Evolutionary conservation across 2,888 invertebrate species (phyloP), one percentile per base, ranked within the genome.

Genomic region (Phortica okadai): DNA sequence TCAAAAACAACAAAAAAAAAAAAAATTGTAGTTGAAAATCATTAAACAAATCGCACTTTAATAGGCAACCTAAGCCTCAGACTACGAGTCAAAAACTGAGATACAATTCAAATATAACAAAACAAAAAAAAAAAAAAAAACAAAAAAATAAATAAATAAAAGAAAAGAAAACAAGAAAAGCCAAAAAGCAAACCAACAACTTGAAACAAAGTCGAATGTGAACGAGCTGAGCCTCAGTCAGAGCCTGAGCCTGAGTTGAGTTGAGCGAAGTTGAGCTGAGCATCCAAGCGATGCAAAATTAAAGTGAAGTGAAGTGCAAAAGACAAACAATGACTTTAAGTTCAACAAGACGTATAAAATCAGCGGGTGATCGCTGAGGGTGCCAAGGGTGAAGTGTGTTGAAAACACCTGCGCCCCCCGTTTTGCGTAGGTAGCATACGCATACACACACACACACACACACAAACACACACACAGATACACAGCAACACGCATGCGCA

Each of bases 41-140:
- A 88, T 86, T 89, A 89, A 89, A 89, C 88, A 89, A 90, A 90
- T 90, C 89, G 89, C 88, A 89, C 88, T 88, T 89, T 88, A 88
- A 89, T 86, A 89, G 83, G 87, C 84, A 83, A 75, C 80, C 78
- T 67, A 77, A 78, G 41, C 72, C 77, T 54, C 70, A 67, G 62
- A 21, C 56, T 42, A 75, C 78, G 77, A 69, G 78, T 50, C 67
- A 73, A 64, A 67, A 76, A 74, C 58, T 41, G 56, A 25, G 11
- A 1, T n/a, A 74, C 76, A 76, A 50, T 50, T 11, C 50, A 50
- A 11, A 50, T 50, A 50, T 45, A 59, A 73, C 25, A 62, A 77
- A 77, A 59, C 56, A 11, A 45, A 76, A 76, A 74, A 70, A n/a
- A n/a, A n/a, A n/a, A n/a, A n/a, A n/a, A n/a, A n/a, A n/a, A n/a